Percentiles rank a stretch among this genome's conserved stretches.
These are phyloP conservation scores for Asbolus verrucosus DNA, from an alignment of 1,140 invertebrate genomes.

Conservation along the genomic window DNA sequence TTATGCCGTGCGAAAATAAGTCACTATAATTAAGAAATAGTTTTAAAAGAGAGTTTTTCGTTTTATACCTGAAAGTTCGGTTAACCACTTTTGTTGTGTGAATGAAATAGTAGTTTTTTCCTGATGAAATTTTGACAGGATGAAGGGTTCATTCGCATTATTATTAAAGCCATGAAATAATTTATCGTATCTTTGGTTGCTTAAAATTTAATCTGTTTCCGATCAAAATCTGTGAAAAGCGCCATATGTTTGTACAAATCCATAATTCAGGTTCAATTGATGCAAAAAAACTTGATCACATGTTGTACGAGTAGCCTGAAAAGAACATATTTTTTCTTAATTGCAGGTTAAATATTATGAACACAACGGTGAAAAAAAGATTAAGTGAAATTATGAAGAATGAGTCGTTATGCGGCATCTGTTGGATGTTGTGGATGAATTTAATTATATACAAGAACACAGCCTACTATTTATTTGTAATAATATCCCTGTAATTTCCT, in stretches of 20 bases:
- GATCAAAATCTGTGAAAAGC: conserved; percentile 16
- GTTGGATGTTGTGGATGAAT: conserved; percentile 39
- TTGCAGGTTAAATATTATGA: conserved; percentile 43
- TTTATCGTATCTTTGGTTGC: conserved; percentile 4
- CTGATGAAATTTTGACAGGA: neutral
- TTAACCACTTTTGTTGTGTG: conserved; percentile 1
- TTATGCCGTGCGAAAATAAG: conserved; percentile 24
- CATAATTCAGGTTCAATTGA: conserved; percentile 29
- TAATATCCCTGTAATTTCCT: conserved; percentile 47
- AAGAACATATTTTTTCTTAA: conserved; percentile 41
- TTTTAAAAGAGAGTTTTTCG: conserved; percentile 2
- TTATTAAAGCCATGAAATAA: conserved; percentile 2
- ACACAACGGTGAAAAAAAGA: conserved; percentile 33
- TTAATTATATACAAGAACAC: conserved; percentile 41
- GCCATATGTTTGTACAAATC: conserved; percentile 24
- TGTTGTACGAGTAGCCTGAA: conserved; percentile 12
- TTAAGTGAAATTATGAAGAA: conserved; percentile 41
- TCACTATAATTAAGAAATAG: conserved; percentile 37
- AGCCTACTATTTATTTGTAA: conserved; percentile 48
- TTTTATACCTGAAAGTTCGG: conserved; percentile 11
- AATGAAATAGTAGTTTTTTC: conserved; percentile 12
- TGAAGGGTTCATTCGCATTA: neutral
- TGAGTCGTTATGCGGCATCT: conserved; percentile 43
- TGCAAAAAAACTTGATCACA: conserved; percentile 31
- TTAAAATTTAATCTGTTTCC: neutral